Base-by-base conservation (phyloP, 2,113 vertebrate genomes). In the Chloebia gouldiae region DNA sequence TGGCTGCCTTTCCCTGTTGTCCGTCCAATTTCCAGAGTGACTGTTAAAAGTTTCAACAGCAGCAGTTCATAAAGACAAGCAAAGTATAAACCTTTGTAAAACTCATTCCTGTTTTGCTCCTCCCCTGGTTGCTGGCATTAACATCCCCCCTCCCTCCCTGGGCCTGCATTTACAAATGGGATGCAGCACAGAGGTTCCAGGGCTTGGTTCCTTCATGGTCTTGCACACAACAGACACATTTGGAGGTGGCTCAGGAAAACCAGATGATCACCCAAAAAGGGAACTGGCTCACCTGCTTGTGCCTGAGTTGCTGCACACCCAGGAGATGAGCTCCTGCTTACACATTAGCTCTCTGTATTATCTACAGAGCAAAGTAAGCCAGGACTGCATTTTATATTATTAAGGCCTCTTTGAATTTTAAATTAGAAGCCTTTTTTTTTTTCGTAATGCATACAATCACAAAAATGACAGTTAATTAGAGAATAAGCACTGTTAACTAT, bases 11-110 rank as follows among this genome's bases (percentile, higher is more conserved):
- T 95, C 89, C 78, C 91, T 76, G 27, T 28, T 84, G 65, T 37
- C 94, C 0, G 0, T 77, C 68, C 87, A 53, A 20, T 79, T 83
- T 97, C 57, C 72, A 77, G 31, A 95, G 87, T 1, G 47, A 56
- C 35, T 47, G 56, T 85, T 88, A 81, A 72, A 92, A 94, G 54
- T 95, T 94, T 57, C 56, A 79, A n/a, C 57, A 80, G 87, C 20
- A 8, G 61, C 91, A 89, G 50, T 93, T 92, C 63, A 91, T 79
- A 59, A 94, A 87, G 93, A 91, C 66, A 90, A 93, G 70, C 81
- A 39, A 76, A 79, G 40, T 39, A 57, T 50, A 95, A 96, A 82
- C 65, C 81, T 79, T 31, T 72, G 57, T 42, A 59, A 87, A 92
- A 56, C 21, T 65, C 61, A 44, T 16, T 81, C 35, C 65, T 69